Conservation (phyloP, 2,888 invertebrate genomes). For the Masnerella sp. region DNA sequence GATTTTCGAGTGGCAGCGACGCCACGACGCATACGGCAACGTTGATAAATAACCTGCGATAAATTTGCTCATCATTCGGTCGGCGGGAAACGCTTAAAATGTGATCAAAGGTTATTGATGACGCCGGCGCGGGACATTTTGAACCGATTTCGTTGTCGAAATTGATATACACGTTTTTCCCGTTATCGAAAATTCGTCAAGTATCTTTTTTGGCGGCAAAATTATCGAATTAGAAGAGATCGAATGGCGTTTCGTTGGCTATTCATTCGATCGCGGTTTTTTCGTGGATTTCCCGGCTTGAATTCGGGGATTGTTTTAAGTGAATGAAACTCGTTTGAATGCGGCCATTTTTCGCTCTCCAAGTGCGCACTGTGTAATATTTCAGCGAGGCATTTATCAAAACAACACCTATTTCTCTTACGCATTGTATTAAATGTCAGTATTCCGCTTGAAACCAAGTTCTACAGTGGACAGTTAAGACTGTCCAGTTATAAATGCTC, state of each 20-base stretch:
- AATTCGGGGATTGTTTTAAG: background rate
- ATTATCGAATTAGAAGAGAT: too few relatives aligned
- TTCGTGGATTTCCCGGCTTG: background rate
- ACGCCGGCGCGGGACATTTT: background rate
- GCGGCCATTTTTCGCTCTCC: background rate
- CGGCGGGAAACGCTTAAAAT: slow-evolving; percentile 1
- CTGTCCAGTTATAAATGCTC: slow-evolving; percentile 44
- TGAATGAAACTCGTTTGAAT: background rate
- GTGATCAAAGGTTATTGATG: slow-evolving; percentile 11
- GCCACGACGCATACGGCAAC: background rate
- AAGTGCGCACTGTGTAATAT: slow-evolving; percentile 1
- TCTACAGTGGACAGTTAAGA: slow-evolving; percentile 38
- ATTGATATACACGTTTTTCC: background rate
- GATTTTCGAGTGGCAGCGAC: slow-evolving; percentile 8
- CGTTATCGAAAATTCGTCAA: too few relatives aligned
- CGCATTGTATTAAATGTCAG: slow-evolving; percentile 32
- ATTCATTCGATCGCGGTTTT: too few relatives aligned
- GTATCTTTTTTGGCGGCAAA: too few relatives aligned
- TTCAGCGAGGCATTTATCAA: slow-evolving; percentile 17
- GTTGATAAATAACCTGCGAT: slow-evolving; percentile 5
- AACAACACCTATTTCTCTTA: too few relatives aligned
- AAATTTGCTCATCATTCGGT: slow-evolving; percentile 13
- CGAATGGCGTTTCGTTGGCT: too few relatives aligned
- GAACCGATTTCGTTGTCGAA: background rate
- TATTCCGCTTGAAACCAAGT: slow-evolving; percentile 17